phyloP scores from a whole-genome alignment of 2,113 vertebrate species.

The Synchiropus splendidus region DNA sequence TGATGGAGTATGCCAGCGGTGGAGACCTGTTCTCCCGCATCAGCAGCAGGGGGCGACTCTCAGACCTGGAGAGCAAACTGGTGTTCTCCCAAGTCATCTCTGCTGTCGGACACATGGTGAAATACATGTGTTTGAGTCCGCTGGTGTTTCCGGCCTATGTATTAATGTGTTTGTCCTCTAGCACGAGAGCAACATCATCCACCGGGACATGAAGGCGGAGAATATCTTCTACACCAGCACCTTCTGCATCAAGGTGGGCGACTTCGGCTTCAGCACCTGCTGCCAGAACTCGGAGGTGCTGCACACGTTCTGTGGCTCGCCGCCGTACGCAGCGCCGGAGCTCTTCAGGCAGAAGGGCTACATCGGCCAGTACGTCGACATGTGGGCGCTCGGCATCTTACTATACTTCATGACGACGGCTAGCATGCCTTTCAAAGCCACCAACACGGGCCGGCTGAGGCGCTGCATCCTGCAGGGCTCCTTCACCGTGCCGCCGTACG shows the following conservation, averaged over 20 bases:
- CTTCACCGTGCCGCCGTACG: slow-evolving; percentile 50
- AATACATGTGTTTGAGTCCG: too few species aligned
- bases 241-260: slow-evolving; percentile 67
- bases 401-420: slow-evolving; percentile 69
- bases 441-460: slow-evolving; percentile 43
- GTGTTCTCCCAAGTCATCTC: slow-evolving; percentile 66
- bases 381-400: slow-evolving; percentile 66
- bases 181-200: slow-evolving; percentile 67
- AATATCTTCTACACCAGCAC: slow-evolving; percentile 65
- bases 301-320: slow-evolving; percentile 64
- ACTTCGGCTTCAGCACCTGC: slow-evolving; percentile 69
- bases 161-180: slow-evolving; percentile 23
- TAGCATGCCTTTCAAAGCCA: slow-evolving; percentile 59
- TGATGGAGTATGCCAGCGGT: slow-evolving; percentile 65
- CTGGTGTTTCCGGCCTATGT: too few species aligned
- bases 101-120: slow-evolving; percentile 68
- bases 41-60: slow-evolving; percentile 60
- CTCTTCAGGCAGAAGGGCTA: slow-evolving; percentile 59
- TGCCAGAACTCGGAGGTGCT: slow-evolving; percentile 38
- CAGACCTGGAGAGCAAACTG: slow-evolving; percentile 59
- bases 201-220: slow-evolving; percentile 70
- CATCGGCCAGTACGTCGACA: slow-evolving; percentile 47
- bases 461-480: slow-evolving; percentile 58
- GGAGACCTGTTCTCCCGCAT: slow-evolving; percentile 66
- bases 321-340: slow-evolving; percentile 64